Percentiles rank a stretch among this genome's conserved stretches.
phyloP scores from a whole-genome alignment of 2,797 vertebrate species.

The Moxostoma hubbsi region DNA sequence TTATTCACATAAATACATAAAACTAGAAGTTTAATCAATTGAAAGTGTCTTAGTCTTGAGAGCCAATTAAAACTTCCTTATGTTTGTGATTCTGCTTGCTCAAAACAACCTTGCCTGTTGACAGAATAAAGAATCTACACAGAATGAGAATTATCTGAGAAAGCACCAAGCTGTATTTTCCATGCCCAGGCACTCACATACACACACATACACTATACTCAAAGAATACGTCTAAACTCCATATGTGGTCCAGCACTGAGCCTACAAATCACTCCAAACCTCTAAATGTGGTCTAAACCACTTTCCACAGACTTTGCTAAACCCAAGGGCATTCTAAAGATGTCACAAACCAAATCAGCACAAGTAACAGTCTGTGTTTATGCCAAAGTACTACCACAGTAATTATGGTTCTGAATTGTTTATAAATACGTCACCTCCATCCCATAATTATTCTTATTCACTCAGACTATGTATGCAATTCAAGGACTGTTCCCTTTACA shows the following conservation, averaged over 20 bases:
- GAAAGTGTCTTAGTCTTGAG: not conserved
- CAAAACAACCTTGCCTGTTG: not conserved
- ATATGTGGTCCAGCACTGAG: slow-evolving; percentile 39
- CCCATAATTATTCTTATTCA: slow-evolving; percentile 43
- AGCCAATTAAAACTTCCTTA: slow-evolving; percentile 23
- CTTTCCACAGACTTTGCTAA: not conserved
- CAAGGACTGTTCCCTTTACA: not conserved
- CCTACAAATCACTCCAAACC: slow-evolving; percentile 52
- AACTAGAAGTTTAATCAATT: not conserved
- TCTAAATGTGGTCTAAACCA: slow-evolving; percentile 28
- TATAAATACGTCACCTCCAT: slow-evolving; percentile 63
- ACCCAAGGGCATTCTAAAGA: slow-evolving; percentile 41
- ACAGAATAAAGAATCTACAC: slow-evolving; percentile 20
- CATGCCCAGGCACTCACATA: slow-evolving; percentile 12
- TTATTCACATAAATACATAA: not conserved
- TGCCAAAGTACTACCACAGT: slow-evolving; percentile 56
- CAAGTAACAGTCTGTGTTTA: slow-evolving; percentile 35
- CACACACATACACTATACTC: slow-evolving; percentile 19
- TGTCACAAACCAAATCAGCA: slow-evolving; percentile 13
- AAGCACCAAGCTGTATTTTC: slow-evolving; percentile 5
- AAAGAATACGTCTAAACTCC: slow-evolving; percentile 27
- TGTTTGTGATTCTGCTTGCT: slow-evolving; percentile 7
- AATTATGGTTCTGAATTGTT: slow-evolving; percentile 67
- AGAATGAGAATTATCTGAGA: not conserved
- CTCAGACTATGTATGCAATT: not conserved